Conservation (phyloP, 2,888 invertebrate genomes). For the Panopea generosa region DNA sequence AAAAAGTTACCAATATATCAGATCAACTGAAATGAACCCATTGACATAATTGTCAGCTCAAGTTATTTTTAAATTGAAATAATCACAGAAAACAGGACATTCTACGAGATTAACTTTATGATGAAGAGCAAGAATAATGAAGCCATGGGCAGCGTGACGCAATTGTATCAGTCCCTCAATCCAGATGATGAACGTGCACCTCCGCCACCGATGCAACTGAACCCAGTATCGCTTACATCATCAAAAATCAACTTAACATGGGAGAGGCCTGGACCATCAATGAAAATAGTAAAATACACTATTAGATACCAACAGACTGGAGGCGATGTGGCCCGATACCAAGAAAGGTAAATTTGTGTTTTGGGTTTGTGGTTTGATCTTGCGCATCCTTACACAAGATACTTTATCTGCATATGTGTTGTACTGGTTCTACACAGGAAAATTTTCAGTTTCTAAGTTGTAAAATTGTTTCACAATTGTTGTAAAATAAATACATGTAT, state of each 20-base stretch:
- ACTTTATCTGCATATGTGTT: no score
- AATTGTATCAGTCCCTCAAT: slow-evolving; percentile 54
- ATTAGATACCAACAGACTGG: slow-evolving; percentile 47
- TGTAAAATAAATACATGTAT: no score
- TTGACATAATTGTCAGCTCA: no score
- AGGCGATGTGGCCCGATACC: slow-evolving; percentile 15
- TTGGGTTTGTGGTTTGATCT: no score
- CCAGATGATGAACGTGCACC: slow-evolving; percentile 53
- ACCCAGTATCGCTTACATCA: slow-evolving; percentile 21
- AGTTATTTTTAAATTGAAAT: no score
- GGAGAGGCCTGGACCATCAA: slow-evolving; percentile 47
- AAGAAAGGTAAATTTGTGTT: slow-evolving; percentile 22
- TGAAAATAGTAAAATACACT: slow-evolving; percentile 57
- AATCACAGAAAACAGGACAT: slow-evolving; percentile 60
- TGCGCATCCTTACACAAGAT: no score
- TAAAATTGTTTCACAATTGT: no score
- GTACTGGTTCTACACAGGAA: no score
- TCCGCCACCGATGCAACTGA: slow-evolving; percentile 58
- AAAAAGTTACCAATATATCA: no score
- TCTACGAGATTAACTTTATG: slow-evolving; percentile 63
- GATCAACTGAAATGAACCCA: no score
- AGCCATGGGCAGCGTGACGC: slow-evolving; percentile 52
- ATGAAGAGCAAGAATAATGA: slow-evolving; percentile 59
- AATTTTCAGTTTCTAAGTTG: no score
- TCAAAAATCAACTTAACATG: slow-evolving; percentile 45